Evolutionary conservation across 1,140 invertebrate species (phyloP).

Genomic region (Anagrus nilaparvatae): DNA sequence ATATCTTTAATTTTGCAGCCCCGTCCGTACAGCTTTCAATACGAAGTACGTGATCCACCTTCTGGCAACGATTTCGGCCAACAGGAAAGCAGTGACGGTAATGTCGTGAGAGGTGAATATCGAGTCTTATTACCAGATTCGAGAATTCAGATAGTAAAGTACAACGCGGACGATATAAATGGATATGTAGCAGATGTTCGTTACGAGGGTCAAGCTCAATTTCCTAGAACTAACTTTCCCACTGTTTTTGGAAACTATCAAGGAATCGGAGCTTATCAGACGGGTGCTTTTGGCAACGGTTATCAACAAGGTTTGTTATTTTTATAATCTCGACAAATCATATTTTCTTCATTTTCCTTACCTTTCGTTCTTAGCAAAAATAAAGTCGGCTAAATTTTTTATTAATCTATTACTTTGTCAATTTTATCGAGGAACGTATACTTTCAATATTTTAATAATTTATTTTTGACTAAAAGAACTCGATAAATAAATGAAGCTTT

Average conservation of each 20-base stretch:
- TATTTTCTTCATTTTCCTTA: too few species aligned
- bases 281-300: too few species aligned
- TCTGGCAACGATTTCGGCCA: slow-evolving; percentile 62
- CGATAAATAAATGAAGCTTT: too few species aligned
- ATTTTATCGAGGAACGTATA: too few species aligned
- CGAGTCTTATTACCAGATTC: slow-evolving; percentile 63
- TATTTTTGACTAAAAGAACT: too few species aligned
- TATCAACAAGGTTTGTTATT: too few species aligned
- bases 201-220: slow-evolving; percentile 61
- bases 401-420: too few species aligned
- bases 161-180: slow-evolving; percentile 64
- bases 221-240: slow-evolving; percentile 38
- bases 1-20: slow-evolving; percentile 42
- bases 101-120: slow-evolving; percentile 57
- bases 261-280: slow-evolving; percentile 12
- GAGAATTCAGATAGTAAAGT: slow-evolving; percentile 59
- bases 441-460: too few species aligned
- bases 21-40: slow-evolving; percentile 67
- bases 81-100: slow-evolving; percentile 57
- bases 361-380: too few species aligned
- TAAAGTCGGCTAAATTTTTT: too few species aligned
- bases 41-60: slow-evolving; percentile 63
- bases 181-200: slow-evolving; percentile 69
- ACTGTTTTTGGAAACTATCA: slow-evolving; percentile 14
- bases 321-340: too few species aligned